Conservation (phyloP, 1,140 invertebrate genomes). For the Arctopsyche grandis region DNA sequence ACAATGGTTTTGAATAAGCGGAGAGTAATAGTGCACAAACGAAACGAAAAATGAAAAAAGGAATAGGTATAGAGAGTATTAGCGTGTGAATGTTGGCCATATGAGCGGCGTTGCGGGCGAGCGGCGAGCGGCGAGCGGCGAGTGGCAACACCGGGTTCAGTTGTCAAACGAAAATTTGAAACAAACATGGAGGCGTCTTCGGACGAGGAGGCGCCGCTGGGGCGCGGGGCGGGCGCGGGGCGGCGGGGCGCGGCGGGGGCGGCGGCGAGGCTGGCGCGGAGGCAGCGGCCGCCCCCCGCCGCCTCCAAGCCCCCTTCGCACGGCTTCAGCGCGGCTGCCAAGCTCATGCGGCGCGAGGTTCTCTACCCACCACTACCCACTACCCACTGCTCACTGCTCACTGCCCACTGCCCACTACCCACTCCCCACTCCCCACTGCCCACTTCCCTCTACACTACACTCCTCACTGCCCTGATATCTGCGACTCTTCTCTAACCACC, state of each 20-base stretch:
- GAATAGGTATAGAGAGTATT: too few relatives aligned
- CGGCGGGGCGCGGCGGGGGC: background rate
- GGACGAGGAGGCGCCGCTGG: slow-evolving; percentile 42
- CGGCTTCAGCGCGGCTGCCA: background rate
- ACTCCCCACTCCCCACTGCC: too few relatives aligned
- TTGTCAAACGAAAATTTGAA: slow-evolving; percentile 55
- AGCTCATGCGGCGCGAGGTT: slow-evolving; percentile 13
- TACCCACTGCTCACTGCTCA: too few relatives aligned
- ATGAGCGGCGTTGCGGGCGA: background rate
- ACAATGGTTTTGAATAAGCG: too few relatives aligned
- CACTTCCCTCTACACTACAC: too few relatives aligned
- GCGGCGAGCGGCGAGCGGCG: too few relatives aligned
- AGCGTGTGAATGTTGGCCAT: background rate
- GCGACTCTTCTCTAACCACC: too few relatives aligned
- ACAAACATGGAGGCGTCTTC: slow-evolving; percentile 54
- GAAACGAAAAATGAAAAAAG: too few relatives aligned
- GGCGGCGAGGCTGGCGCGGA: background rate
- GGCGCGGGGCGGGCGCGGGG: background rate
- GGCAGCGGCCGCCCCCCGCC: background rate
- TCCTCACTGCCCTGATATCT: too few relatives aligned
- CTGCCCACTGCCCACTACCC: too few relatives aligned
- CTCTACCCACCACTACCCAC: background rate
- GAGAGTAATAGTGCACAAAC: too few relatives aligned
- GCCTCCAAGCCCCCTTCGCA: too few relatives aligned
- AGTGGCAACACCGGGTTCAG: slow-evolving; percentile 42